A percentile compares a stretch with the other conserved stretches of the same genome.
Conservation (phyloP, 1,140 invertebrate genomes). For the Platorchestia sp. region DNA sequence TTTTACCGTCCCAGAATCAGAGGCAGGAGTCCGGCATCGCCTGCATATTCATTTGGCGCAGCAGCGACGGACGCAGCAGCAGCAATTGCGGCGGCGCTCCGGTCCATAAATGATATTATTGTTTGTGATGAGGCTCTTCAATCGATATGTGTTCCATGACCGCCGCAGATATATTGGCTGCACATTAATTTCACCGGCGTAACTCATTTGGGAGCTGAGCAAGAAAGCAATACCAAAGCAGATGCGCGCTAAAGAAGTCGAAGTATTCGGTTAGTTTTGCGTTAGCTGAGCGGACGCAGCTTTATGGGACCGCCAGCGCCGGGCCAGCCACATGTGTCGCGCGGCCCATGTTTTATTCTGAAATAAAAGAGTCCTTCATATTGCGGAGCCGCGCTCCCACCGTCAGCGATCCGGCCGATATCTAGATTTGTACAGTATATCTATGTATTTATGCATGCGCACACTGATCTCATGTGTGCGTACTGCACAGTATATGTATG, state of each 20-base stretch:
- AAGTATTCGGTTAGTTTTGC: background rate
- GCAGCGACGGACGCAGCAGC: background rate
- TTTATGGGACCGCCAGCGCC: background rate
- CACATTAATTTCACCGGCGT: background rate
- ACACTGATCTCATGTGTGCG: no score
- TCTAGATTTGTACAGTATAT: background rate
- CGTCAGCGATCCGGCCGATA: background rate
- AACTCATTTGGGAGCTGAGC: background rate
- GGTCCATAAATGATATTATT: background rate
- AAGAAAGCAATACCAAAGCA: background rate
- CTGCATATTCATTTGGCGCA: background rate
- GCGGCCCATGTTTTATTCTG: constrained; percentile 20
- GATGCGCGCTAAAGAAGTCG: background rate
- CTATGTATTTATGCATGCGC: no score
- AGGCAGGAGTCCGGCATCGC: background rate
- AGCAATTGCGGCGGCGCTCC: background rate
- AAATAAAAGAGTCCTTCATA: constrained; percentile 27
- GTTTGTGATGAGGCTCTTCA: background rate
- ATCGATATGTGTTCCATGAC: background rate
- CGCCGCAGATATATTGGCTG: background rate
- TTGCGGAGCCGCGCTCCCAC: background rate
- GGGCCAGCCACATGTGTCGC: background rate
- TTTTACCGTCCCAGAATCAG: background rate
- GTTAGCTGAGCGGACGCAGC: background rate
- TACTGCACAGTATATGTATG: no score